Conservation (phyloP, 2,888 invertebrate species). For the Parnassius orleans region DNA sequence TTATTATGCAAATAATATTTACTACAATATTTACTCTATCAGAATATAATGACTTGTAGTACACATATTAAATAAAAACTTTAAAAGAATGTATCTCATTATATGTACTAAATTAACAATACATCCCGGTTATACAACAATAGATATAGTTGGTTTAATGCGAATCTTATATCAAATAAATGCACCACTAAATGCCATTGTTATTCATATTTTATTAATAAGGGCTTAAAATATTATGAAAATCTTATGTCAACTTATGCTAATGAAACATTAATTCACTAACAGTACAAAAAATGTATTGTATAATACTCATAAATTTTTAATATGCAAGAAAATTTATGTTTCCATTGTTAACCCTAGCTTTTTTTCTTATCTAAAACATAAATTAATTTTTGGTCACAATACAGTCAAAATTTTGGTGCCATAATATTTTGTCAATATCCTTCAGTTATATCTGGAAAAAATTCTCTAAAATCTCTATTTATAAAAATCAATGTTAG, state of each 20-base stretch:
- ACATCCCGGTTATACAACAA: constrained; percentile 10
- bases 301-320: not conserved
- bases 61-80: not conserved
- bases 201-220: not conserved
- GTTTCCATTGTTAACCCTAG: too few species aligned
- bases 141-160: not conserved
- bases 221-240: constrained; percentile 4
- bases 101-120: constrained; percentile 6
- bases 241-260: not conserved
- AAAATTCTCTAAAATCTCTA: too few species aligned
- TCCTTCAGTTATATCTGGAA: too few species aligned
- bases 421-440: too few species aligned
- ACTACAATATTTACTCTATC: constrained; percentile 19
- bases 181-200: constrained; percentile 23
- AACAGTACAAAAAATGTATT: not conserved
- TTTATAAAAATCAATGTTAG: too few species aligned
- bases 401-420: constrained; percentile 10
- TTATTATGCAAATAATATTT: constrained; percentile 10
- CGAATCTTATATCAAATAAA: constrained; percentile 20
- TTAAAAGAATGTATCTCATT: not conserved
- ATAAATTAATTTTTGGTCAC: constrained; percentile 18
- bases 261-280: not conserved
- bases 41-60: constrained; percentile 4
- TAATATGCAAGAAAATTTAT: too few species aligned
- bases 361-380: not conserved